A percentile compares a stretch with the other conserved stretches of the same genome.
These are phyloP conservation scores for Zoanthus gigantus DNA, from an alignment of 92 coral and sea anemone genomes.

Conservation along the genomic window DNA sequence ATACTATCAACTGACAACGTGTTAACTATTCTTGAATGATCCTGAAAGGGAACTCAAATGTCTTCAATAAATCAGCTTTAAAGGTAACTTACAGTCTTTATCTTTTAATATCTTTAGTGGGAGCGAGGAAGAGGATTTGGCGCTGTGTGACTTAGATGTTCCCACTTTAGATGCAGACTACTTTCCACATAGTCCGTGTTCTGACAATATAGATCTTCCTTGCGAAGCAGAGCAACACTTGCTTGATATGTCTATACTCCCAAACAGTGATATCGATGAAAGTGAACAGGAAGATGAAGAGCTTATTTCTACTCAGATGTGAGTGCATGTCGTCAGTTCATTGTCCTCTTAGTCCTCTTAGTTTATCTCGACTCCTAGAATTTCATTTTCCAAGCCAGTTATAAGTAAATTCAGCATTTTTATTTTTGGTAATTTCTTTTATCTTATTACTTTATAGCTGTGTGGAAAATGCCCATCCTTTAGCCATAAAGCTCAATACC, in stretches of 20 bases:
- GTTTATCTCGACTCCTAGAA: conserved; percentile 11
- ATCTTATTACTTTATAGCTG: conserved; percentile 30
- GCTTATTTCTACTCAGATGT: conserved; percentile 8
- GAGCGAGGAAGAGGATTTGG: conserved; percentile 13
- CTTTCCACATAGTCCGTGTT: conserved; percentile 12
- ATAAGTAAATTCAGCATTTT: conserved; percentile 2
- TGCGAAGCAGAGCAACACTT: conserved; percentile 3
- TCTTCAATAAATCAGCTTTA: neutral
- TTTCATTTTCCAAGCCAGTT: conserved; percentile 7
- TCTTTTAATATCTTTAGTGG: neutral
- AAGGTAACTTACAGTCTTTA: conserved; percentile 6
- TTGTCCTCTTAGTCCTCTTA: conserved; percentile 5
- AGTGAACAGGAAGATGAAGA: conserved; percentile 11
- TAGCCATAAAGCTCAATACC: conserved; percentile 53
- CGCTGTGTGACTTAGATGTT: conserved; percentile 12
- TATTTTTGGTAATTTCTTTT: conserved; percentile 4
- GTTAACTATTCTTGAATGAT: too few relatives aligned
- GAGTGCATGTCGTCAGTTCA: conserved; percentile 6
- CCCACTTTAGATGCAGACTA: conserved; percentile 12
- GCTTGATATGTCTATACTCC: conserved; percentile 5
- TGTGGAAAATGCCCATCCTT: conserved; percentile 57
- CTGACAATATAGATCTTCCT: conserved; percentile 10
- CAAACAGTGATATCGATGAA: conserved; percentile 11
- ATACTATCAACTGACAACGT: conserved; percentile 10
- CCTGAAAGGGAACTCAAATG: too few relatives aligned